Evolutionary conservation across 2,797 vertebrate genomes (phyloP), one percentile per base, ranked within the genome.

Genomic region (Natrix natrix): DNA sequence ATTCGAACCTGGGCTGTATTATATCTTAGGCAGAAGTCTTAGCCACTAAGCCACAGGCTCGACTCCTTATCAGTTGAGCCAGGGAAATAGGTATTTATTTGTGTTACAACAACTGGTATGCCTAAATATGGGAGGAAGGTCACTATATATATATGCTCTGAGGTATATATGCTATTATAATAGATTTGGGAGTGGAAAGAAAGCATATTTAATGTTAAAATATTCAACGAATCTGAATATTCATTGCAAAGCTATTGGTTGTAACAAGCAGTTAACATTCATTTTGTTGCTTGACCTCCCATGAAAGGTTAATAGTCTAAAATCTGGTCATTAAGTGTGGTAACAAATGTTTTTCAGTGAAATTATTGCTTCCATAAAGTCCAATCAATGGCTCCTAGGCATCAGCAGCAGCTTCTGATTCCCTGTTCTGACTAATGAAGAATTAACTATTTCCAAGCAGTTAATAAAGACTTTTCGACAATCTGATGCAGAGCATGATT

Each of bases 361-460:
- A 91, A 94, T 96, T 97, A 97, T 97, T 97, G 95, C 96, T 97
- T 95, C 95, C 93, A 97, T 97, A 97, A 97, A 96, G 95, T 97
- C 96, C 96, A 97, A 97, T 97, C 97, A 97, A 95, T 93, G 93
- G 95, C 93, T 97, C 94, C 95, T 88, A 95, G 92, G 93, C 94
- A 96, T 94, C 94, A 96, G 94, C 94, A 96, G 94, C 92, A 97
- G 95, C 69, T 92, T 95, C 95, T 95, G 92, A 92, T 97, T 97
- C 94, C 93, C 91, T 83, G 92, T 96, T 97, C 96, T 96, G 93
- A 95, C 94, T 97, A 97, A 97, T 97, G 96, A 97, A 94, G 93
- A 97, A 97, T 97, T 97, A 97, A 97, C 96, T 97, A 95, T 98
- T 98, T 98, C 95, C 95, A 96, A 96, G 95, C 96, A 97, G 96